Evolutionary conservation across 2,113 vertebrate genomes (phyloP), one percentile per base, ranked within the genome.

Genomic region (Cyprinodon variegatus): DNA sequence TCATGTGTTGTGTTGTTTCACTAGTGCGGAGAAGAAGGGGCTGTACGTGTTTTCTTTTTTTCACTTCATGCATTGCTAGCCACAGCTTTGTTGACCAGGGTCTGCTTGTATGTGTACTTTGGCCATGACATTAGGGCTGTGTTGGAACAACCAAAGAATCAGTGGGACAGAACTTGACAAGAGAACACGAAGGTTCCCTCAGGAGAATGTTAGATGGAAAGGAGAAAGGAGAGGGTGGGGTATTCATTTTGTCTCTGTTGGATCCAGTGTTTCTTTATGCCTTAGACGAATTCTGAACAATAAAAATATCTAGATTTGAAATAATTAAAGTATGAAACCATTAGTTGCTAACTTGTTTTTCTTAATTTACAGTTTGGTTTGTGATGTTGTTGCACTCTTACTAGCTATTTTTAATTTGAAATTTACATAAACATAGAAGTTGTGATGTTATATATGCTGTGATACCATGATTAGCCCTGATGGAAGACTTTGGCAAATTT

Each of bases 151-250:
- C 65, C 80, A 71, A 69, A 77, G 83, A 90, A 86, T 87, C 89
- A 90, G 76, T 87, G 89, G 83, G 88, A 93, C 88, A 88, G 83
- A 89, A 87, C 86, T 74, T 92, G 92, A 94, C 91, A 93, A 74
- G 82, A 88, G 84, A 87, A 86, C 84, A 83, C 78, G 79, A 86
- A 79, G 83, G 85, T 79, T 86, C 88, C 82, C 91, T 74, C 45
- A 79, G 81, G 91, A 90, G 50, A 65, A 68, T 61, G 70, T 72
- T 61, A 68, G 66, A 83, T 69, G 79, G 60, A 67, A 48, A 29
- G 2, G 20, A 78, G 85, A 79, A 67, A 85, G 29, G 29, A 65
- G 72, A 13, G 72, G 69, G 69, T 15, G 77, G 64, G 78, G 67
- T 74, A 76, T 79, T 82, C 65, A 77, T 71, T 87, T 66, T 81